These are phyloP conservation scores for Brachionus koreanus DNA, from an alignment of 1,140 invertebrate species.

Conservation along the genomic window DNA sequence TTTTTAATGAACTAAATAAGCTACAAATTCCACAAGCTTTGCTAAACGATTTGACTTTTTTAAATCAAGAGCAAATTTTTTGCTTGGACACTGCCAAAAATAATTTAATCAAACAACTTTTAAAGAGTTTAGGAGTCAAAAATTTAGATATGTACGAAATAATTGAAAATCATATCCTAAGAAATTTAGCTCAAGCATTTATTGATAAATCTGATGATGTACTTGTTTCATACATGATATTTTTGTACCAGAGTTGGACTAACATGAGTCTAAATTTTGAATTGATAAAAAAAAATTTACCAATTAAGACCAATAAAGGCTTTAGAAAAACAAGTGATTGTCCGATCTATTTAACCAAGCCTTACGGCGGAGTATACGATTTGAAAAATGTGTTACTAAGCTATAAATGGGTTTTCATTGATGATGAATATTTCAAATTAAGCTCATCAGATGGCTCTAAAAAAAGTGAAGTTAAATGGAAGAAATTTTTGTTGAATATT, in stretches of 20 bases:
- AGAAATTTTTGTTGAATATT: slow-evolving; percentile 6
- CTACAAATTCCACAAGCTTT: neutral
- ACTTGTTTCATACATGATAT: slow-evolving; percentile 6
- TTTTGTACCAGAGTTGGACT: neutral
- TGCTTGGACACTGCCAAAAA: neutral
- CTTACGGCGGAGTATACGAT: neutral
- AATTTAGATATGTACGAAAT: neutral
- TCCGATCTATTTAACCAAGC: neutral
- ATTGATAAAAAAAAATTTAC: neutral
- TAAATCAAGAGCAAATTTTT: neutral
- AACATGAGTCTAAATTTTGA: neutral
- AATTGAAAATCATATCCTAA: neutral
- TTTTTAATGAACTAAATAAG: neutral
- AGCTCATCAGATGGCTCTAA: neutral
- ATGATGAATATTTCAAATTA: neutral
- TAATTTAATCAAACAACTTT: slow-evolving; percentile 1
- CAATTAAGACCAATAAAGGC: slow-evolving; percentile 10
- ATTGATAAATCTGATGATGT: neutral
- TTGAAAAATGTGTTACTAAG: neutral
- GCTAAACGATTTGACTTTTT: neutral
- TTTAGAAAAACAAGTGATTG: neutral
- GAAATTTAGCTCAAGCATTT: neutral
- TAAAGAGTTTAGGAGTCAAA: neutral
- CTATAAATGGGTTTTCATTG: neutral
- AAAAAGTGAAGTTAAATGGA: neutral